Evolutionary conservation across 2,113 vertebrate species (phyloP).

Genomic region (Aplodontia rufa): DNA sequence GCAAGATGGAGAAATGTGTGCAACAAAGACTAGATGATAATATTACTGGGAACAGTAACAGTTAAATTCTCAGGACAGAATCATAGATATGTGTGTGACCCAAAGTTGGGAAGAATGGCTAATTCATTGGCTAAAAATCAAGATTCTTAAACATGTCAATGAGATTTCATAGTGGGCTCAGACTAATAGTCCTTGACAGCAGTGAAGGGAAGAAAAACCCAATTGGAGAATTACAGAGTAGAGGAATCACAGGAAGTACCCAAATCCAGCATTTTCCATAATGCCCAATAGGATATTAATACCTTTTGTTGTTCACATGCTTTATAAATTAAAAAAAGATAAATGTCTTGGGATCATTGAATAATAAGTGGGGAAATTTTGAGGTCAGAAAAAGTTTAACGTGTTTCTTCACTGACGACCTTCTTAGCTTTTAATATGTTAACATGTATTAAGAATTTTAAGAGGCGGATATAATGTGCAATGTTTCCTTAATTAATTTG

Average conservation of each 20-base stretch:
- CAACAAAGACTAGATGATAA: not conserved
- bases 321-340: not conserved
- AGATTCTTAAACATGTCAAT: not conserved
- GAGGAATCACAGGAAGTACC: not conserved
- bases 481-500: constrained; percentile 50
- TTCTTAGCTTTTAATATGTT: constrained; percentile 51
- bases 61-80: not conserved
- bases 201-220: not conserved
- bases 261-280: not conserved
- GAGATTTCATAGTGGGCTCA: not conserved
- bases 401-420: not conserved
- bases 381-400: constrained; percentile 38
- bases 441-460: constrained; percentile 42
- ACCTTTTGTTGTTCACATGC: not conserved
- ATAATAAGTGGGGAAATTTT: constrained; percentile 24
- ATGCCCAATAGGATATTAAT: not conserved
- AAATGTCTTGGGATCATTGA: constrained; percentile 21
- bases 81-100: not conserved
- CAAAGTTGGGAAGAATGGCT: not conserved
- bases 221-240: not conserved
- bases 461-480: not conserved
- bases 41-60: not conserved
- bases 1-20: not conserved
- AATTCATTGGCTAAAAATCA: not conserved
- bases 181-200: not conserved